Conservation (phyloP, 1,140 invertebrate genomes). For the Drosophila kepulauana region DNA sequence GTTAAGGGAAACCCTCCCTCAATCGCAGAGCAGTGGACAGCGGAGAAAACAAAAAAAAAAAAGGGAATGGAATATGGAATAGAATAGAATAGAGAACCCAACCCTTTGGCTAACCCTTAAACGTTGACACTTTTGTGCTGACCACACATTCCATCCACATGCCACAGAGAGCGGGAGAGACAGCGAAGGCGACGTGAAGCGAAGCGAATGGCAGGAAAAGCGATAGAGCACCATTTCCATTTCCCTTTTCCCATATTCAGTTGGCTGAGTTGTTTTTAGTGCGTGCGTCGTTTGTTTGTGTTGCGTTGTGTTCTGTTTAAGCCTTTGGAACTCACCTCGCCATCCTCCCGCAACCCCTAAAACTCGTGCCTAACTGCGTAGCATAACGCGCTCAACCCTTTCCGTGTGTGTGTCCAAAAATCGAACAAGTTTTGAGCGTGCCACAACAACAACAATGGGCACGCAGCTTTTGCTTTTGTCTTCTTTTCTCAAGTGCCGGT, state of each 20-base stretch:
- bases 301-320: slow-evolving; percentile 39
- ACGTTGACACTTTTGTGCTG: slow-evolving; percentile 72
- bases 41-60: background rate
- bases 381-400: slow-evolving; percentile 64
- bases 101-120: slow-evolving; percentile 73
- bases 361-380: slow-evolving; percentile 18
- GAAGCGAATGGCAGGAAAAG: slow-evolving; percentile 15
- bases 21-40: background rate
- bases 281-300: slow-evolving; percentile 72
- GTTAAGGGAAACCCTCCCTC: slow-evolving; percentile 40
- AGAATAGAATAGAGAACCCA: slow-evolving; percentile 23
- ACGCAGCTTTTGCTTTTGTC: slow-evolving; percentile 82
- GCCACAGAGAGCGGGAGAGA: slow-evolving; percentile 22
- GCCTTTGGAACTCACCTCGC: background rate
- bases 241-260: background rate
- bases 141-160: slow-evolving; percentile 58
- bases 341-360: slow-evolving; percentile 14
- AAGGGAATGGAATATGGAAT: slow-evolving; percentile 2
- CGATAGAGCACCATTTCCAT: slow-evolving; percentile 8
- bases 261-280: slow-evolving; percentile 56
- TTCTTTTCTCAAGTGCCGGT: slow-evolving; percentile 71
- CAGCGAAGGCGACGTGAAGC: background rate
- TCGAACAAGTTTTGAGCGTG: slow-evolving; percentile 76
- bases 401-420: slow-evolving; percentile 55
- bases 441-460: slow-evolving; percentile 53